Evolutionary conservation across 1,140 invertebrate genomes (phyloP).

Genomic region (Tribolium madens): DNA sequence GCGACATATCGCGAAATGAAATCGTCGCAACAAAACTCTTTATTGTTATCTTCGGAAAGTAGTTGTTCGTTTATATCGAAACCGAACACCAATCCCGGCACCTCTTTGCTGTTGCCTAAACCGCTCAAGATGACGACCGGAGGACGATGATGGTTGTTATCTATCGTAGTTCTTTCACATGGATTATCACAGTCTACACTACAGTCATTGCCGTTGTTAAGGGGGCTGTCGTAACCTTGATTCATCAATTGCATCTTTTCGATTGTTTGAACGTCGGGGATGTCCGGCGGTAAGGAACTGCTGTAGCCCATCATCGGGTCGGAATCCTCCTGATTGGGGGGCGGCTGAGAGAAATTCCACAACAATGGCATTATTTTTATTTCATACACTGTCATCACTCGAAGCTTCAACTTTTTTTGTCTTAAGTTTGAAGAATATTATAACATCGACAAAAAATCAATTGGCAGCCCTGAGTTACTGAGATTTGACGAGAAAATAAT

Average conservation of each 20-base stretch:
- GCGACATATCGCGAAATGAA: slow-evolving; percentile 48
- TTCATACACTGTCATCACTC: no score
- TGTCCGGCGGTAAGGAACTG: slow-evolving; percentile 57
- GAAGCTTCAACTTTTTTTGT: no score
- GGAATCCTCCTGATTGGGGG: not conserved
- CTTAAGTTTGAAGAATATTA: no score
- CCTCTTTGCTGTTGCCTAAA: slow-evolving; percentile 65
- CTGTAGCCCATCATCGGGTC: slow-evolving; percentile 13
- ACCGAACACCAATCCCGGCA: slow-evolving; percentile 72
- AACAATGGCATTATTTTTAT: no score
- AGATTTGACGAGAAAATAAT: no score
- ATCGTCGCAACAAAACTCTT: slow-evolving; percentile 36
- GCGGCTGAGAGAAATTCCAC: not conserved
- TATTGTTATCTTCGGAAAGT: slow-evolving; percentile 62
- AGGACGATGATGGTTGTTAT: slow-evolving; percentile 60
- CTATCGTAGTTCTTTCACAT: slow-evolving; percentile 39
- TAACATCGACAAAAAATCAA: no score
- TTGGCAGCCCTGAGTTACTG: no score
- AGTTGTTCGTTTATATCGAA: slow-evolving; percentile 78
- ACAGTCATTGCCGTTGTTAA: slow-evolving; percentile 40
- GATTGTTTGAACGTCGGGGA: slow-evolving; percentile 62
- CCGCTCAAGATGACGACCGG: slow-evolving; percentile 74
- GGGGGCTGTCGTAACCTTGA: slow-evolving; percentile 36
- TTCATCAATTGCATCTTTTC: slow-evolving; percentile 62
- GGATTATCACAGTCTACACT: slow-evolving; percentile 45